Base-by-base conservation (phyloP, 1,140 invertebrate species). In the Dreissena rostriformis region DNA sequence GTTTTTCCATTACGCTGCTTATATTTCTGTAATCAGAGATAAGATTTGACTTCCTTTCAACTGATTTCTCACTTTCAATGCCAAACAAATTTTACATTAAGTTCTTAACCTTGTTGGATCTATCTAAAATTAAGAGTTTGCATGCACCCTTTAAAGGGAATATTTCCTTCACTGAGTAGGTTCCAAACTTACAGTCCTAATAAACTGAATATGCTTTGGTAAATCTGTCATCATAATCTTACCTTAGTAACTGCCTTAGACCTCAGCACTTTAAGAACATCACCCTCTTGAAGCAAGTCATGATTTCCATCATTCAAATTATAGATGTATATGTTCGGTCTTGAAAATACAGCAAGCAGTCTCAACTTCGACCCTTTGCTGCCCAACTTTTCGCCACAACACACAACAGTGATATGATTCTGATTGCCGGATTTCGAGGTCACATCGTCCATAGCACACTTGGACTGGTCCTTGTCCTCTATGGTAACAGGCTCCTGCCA, bases 381-480 rank as follows among this genome's bases (percentile, higher is more conserved):
- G 49, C 66, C 65, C 11, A 80, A 61, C 15, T 71, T 80, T 49
- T 80, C 49, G 12, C 77, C 77, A 29, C 52, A 39, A 71, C 77
- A 80, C 14, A 63, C 66, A 28, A 80, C 67, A 29, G 52, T 52
- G 19, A 80, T 70, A 22, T 80, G 51, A 67, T 24, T 67, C 24
- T 5, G 52, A 28, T 70, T 65, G 75, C 26, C 19, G 39, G 1
- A 17, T 66, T 4, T 15, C 39, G 7, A 28, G 19, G n/a, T 70
- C 53, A 80, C n/a, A 10, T 7, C 53, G 12, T 80, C 52, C 67
- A 80, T 67, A 15, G 55, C 12, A 11, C 19, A 6, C 57, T 29
- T 53, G 17, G 77, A 80, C 5, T 80, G 15, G 7, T 53, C 67
- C 14, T 17, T 26, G 12, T 70, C 19, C 1, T 6, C 63, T 52